Base-by-base conservation (phyloP, 2,888 invertebrate species). In the Aethes cnicana region DNA sequence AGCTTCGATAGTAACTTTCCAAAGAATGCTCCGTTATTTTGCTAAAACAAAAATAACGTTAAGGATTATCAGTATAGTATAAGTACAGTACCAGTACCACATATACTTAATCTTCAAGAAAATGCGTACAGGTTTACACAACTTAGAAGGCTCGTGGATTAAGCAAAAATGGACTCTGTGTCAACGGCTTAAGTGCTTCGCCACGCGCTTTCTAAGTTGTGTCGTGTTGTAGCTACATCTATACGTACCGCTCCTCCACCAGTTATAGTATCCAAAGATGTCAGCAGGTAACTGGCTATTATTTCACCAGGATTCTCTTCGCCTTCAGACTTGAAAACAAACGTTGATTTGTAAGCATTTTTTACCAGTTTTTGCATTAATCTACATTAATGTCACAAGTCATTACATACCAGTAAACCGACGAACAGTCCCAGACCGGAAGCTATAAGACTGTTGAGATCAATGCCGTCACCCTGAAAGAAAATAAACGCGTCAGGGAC, bases 11-110 rank as follows among this genome's bases (percentile, higher is more conserved):
- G 49, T 12, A 90, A 82, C 36, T 71, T 84, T 41, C 90, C 90
- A 58, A 90, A 81, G 64, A 87, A 90, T 2, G 73, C 81, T 0
- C 90, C 90, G 50, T 90, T 90, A 57, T 89, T 90, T 72, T 84
- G 66, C 90, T 90, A 81, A 16, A 78, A 28, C 32, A 9, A 20
- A 21, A 8, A 43, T 2, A 30, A 9, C 17, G 12, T 20, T 20
- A 9, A 2, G 4, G 7, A 8, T n/a, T n/a, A n/a, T n/a, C n/a
- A n/a, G n/a, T n/a, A n/a, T n/a, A n/a, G n/a, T n/a, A n/a, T n/a
- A n/a, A n/a, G n/a, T n/a, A n/a, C n/a, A n/a, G n/a, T n/a, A n/a
- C n/a, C n/a, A n/a, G n/a, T n/a, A n/a, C n/a, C n/a, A n/a, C n/a
- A n/a, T n/a, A n/a, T n/a, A n/a, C n/a, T n/a, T n/a, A n/a, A n/a